These are phyloP conservation scores for Plagodis pulveraria DNA, from an alignment of 2,888 invertebrate species.

Conservation along the genomic window DNA sequence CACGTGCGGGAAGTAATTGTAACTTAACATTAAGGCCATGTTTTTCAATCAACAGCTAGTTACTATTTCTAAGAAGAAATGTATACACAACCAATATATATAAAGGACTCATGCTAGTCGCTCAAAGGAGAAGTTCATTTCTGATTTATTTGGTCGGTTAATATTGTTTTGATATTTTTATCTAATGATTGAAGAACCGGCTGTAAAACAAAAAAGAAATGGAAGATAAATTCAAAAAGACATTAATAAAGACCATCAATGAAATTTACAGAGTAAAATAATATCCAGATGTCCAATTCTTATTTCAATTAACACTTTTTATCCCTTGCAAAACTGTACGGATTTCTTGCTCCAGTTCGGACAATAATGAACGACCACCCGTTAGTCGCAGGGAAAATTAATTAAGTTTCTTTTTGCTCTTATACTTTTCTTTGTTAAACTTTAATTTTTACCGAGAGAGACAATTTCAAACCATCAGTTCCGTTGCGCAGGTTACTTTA, in stretches of 20 bases:
- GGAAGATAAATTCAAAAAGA: neutral
- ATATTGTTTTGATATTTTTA: no score
- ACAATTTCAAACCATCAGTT: slow-evolving; percentile 28
- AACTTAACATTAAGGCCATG: no score
- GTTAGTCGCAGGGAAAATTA: slow-evolving; percentile 35
- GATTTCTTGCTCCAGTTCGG: slow-evolving; percentile 13
- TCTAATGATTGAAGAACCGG: no score
- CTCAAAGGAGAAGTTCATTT: no score
- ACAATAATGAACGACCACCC: slow-evolving; percentile 33
- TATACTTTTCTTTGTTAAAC: slow-evolving; percentile 27
- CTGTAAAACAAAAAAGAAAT: no score
- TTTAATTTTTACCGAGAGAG: slow-evolving; percentile 30
- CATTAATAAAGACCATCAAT: slow-evolving; percentile 6
- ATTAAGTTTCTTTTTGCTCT: slow-evolving; percentile 35
- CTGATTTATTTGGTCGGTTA: no score
- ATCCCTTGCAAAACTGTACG: slow-evolving; percentile 6
- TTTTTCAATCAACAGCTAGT: no score
- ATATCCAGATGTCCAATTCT: slow-evolving; percentile 1
- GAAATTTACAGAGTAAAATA: neutral
- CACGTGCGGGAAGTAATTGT: no score
- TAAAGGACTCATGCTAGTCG: no score
- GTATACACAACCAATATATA: no score
- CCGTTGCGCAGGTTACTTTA: neutral
- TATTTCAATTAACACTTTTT: slow-evolving; percentile 14
- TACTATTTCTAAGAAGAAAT: no score